A percentile compares a stretch with the other conserved stretches of the same genome.
These are phyloP conservation scores for Balaenoptera acutorostrata DNA, from an alignment of 2,113 vertebrate genomes.

Conservation along the genomic window DNA sequence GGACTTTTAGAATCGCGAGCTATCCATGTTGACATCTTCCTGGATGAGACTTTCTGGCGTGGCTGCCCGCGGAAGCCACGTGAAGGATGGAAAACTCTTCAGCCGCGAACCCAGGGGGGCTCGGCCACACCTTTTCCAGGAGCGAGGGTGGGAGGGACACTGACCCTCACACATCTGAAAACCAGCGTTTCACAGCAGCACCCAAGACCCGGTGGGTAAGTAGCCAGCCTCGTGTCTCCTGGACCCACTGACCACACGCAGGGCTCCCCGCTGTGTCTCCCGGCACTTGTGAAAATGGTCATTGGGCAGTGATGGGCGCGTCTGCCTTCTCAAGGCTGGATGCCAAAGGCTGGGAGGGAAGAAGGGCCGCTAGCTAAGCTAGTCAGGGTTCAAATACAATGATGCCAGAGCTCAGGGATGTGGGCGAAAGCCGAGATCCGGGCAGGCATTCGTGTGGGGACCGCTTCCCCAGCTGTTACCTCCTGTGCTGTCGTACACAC, in stretches of 20 bases:
- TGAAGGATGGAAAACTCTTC: neutral
- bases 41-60: fast-evolving
- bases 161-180: neutral
- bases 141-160: fast-evolving
- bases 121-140: neutral
- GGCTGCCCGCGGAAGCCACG: neutral
- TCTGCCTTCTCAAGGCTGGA: neutral
- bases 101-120: fast-evolving
- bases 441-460: no score
- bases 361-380: no score
- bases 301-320: fast-evolving
- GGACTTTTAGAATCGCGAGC: neutral
- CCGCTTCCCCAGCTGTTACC: fast-evolving
- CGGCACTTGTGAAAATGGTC: fast-evolving
- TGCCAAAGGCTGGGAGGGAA: neutral
- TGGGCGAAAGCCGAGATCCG: fast-evolving
- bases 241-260: fast-evolving
- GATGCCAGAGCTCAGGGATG: fast-evolving
- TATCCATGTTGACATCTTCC: fast-evolving
- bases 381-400: fast-evolving
- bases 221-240: neutral
- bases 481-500: fast-evolving
- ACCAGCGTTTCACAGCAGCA: fast-evolving
- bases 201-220: fast-evolving
- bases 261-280: fast-evolving